Conservation (phyloP, 1,140 invertebrate genomes). For the Penaeus japonicus region DNA sequence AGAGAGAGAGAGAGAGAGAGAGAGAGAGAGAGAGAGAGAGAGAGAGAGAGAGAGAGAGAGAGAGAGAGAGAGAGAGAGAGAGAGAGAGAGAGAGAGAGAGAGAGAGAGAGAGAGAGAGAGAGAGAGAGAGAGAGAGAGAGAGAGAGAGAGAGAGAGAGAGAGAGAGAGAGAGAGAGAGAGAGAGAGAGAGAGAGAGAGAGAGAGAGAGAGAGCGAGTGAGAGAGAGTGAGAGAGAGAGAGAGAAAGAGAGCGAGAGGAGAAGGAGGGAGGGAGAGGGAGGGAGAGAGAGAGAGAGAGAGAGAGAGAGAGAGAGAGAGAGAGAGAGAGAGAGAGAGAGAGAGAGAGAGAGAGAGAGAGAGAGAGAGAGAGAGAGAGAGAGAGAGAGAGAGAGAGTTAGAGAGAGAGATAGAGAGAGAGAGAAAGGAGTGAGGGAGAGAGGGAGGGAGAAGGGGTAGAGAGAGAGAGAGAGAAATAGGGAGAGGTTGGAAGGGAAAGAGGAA, state of each 20-base stretch:
- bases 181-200: background rate
- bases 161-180: background rate
- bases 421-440: background rate
- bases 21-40: background rate
- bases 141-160: slow-evolving; percentile 25
- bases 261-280: background rate
- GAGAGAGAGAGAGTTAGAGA: background rate
- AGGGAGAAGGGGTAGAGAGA: background rate
- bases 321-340: background rate
- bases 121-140: background rate
- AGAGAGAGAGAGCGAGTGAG: background rate
- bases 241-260: background rate
- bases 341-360: background rate
- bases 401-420: background rate
- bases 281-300: too few relatives aligned
- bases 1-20: slow-evolving; percentile 14
- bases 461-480: too few relatives aligned
- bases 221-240: slow-evolving; percentile 19
- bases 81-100: background rate
- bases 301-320: background rate
- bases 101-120: background rate
- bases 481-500: too few relatives aligned
- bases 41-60: background rate
- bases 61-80: slow-evolving; percentile 4
- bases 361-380: slow-evolving; percentile 11